These are phyloP conservation scores for Euclidia mi DNA, from an alignment of 2,888 invertebrate genomes.

Conservation along the genomic window DNA sequence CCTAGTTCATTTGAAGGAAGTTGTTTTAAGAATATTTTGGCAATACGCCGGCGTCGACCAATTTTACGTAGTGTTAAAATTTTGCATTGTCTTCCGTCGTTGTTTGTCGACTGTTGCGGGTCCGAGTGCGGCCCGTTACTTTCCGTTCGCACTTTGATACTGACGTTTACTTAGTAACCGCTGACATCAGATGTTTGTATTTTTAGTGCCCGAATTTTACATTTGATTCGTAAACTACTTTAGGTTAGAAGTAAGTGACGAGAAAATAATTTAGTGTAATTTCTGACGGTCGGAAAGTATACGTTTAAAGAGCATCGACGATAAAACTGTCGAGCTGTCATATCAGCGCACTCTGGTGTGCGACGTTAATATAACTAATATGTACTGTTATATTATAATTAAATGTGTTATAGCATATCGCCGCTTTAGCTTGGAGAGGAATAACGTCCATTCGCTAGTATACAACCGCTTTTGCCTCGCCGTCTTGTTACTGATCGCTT, in stretches of 20 bases:
- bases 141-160: constrained; percentile 9
- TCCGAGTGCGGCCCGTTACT: constrained; percentile 13
- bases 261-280: too few relatives aligned
- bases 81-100: constrained; percentile 64
- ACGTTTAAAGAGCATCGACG: too few relatives aligned
- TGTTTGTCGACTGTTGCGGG: constrained; percentile 26
- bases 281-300: too few relatives aligned
- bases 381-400: neutral
- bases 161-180: neutral
- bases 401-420: constrained; percentile 23
- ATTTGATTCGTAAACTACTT: neutral
- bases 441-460: constrained; percentile 64
- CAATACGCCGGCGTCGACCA: constrained; percentile 54
- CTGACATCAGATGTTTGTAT: neutral
- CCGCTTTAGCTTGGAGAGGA: constrained; percentile 34
- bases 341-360: constrained; percentile 20
- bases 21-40: constrained; percentile 20
- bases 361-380: constrained; percentile 16
- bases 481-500: constrained; percentile 18
- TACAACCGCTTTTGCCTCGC: constrained; percentile 63
- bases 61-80: constrained; percentile 62
- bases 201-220: too few relatives aligned
- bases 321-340: constrained; percentile 1
- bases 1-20: constrained; percentile 11
- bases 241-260: neutral